Evolutionary conservation across 2,113 vertebrate genomes (phyloP).

Genomic region (Ochotona princeps): DNA sequence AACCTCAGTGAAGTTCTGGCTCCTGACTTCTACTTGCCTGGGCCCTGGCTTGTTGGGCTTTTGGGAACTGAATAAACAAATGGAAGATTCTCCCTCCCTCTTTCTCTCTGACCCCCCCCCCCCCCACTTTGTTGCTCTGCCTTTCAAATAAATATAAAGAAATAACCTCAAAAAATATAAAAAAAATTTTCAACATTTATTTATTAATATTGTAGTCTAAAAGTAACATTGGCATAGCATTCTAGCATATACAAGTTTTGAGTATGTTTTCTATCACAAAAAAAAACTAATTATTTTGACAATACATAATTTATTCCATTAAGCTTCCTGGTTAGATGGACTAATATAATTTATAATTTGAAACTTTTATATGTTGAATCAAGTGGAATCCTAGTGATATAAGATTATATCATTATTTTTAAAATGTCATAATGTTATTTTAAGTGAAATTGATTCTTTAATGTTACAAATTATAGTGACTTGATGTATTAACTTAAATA

Average conservation of each 20-base stretch:
- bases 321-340: not conserved
- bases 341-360: conserved; percentile 32
- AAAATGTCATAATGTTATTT: not conserved
- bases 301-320: not conserved
- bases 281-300: not conserved
- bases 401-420: too few relatives aligned
- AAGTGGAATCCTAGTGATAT: conserved; percentile 17
- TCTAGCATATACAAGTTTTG: not conserved
- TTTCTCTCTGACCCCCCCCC: too few relatives aligned
- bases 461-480: not conserved
- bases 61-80: too few relatives aligned
- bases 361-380: not conserved
- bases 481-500: not conserved
- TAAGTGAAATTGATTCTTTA: not conserved
- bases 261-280: not conserved
- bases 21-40: too few relatives aligned
- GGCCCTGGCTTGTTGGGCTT: too few relatives aligned
- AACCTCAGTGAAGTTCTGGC: too few relatives aligned
- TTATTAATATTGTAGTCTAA: not conserved
- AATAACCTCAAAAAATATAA: too few relatives aligned
- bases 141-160: too few relatives aligned
- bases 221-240: not conserved
- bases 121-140: too few relatives aligned
- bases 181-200: too few relatives aligned
- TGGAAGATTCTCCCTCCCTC: too few relatives aligned